A percentile compares a stretch with the other conserved stretches of the same genome.
phyloP scores from a whole-genome alignment of 2,797 vertebrate species.

The Cuculus canorus region DNA sequence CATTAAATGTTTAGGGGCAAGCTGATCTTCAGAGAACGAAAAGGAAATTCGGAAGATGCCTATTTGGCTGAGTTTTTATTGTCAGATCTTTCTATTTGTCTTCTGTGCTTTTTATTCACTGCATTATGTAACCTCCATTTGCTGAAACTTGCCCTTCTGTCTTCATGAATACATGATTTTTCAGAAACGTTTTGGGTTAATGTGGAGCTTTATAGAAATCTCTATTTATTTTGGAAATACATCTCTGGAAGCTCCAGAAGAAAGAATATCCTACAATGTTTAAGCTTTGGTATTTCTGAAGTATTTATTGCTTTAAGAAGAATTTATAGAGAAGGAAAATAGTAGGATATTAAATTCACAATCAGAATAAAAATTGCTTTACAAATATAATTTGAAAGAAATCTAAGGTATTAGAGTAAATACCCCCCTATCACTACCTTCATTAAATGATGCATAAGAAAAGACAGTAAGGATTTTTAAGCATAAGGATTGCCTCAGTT shows the following conservation, averaged over 20 bases:
- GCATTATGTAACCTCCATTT: background rate
- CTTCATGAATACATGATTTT: slow-evolving; percentile 5
- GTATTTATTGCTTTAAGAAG: slow-evolving; percentile 24
- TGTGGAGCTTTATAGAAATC: slow-evolving; percentile 8
- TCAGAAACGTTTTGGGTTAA: background rate
- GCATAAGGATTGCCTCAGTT: background rate
- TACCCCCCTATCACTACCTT: background rate
- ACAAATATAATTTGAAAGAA: background rate
- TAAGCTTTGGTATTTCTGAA: background rate
- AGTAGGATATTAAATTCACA: background rate
- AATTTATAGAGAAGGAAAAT: background rate
- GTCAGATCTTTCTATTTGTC: background rate
- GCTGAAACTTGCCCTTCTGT: slow-evolving; percentile 30
- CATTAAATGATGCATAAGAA: background rate
- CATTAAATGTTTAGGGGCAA: background rate
- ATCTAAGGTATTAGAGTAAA: slow-evolving; percentile 5
- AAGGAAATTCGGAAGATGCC: background rate
- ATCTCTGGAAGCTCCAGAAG: background rate
- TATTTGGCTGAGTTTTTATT: slow-evolving; percentile 22
- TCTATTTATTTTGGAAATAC: slow-evolving; percentile 23
- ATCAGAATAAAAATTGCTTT: slow-evolving; percentile 14
- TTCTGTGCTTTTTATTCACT: slow-evolving; percentile 12
- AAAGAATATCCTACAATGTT: background rate
- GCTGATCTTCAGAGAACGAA: background rate
- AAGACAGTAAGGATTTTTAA: slow-evolving; percentile 13